Conservation (phyloP, 2,888 invertebrate species). For the Asteroscopus sphinx region DNA sequence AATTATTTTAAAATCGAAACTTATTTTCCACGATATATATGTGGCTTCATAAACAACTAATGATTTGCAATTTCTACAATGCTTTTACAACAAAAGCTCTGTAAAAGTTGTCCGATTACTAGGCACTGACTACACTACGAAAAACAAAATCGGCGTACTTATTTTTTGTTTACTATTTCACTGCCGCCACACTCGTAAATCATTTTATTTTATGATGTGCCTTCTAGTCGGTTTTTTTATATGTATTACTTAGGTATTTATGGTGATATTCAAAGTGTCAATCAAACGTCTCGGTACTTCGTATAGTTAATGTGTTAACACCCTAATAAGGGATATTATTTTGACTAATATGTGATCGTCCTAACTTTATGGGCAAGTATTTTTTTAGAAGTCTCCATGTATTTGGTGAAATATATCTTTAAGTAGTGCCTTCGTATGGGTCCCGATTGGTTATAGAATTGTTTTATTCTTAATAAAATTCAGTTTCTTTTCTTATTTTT, state of each 20-base stretch:
- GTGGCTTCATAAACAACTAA: constrained; percentile 56
- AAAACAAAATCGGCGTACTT: background rate
- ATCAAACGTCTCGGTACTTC: constrained; percentile 78
- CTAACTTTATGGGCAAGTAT: constrained; percentile 68
- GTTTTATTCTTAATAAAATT: background rate
- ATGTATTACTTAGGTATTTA: constrained; percentile 53
- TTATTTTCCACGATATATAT: constrained; percentile 18
- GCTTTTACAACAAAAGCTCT: constrained; percentile 58
- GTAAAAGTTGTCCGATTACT: constrained; percentile 58
- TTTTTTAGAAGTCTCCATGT: constrained; percentile 34
- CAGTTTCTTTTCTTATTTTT: constrained; percentile 4
- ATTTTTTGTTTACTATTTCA: background rate
- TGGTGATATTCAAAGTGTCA: constrained; percentile 87
- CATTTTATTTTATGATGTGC: constrained; percentile 16
- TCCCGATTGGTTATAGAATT: background rate
- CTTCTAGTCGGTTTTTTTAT: constrained; percentile 49
- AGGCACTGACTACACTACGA: constrained; percentile 18
- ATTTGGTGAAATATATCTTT: constrained; percentile 10
- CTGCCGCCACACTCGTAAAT: no score
- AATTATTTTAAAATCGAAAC: constrained; percentile 10
- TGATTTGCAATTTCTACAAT: constrained; percentile 50
- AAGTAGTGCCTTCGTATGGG: constrained; percentile 9
- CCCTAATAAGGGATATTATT: constrained; percentile 70
- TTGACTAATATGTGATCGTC: constrained; percentile 67
- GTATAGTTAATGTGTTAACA: constrained; percentile 75